Evolutionary conservation across 2,797 vertebrate species (phyloP), one percentile per base, ranked within the genome.

Genomic region (Sebastes baramenuke): DNA sequence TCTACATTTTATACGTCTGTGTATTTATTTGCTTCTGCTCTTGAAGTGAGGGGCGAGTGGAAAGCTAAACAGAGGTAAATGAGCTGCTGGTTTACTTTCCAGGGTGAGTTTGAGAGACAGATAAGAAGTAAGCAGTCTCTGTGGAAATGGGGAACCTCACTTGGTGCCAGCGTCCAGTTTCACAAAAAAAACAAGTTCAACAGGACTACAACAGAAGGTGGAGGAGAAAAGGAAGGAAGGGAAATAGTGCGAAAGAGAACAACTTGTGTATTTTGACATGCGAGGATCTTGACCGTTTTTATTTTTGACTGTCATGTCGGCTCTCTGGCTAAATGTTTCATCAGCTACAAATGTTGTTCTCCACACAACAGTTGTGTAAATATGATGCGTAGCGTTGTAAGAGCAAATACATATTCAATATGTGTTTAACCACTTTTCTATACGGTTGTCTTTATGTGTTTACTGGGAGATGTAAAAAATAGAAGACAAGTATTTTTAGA

Each of bases 141-240:
- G 88, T 95, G 95, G 96, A 95, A 96, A 96, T 92, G 58, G 76
- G 84, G 73, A 95, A 94, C 90, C 95, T 20, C 3, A 3, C 20
- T 2, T 25, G 13, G 34, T 30, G 55, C 60, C 27, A 0, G 16
- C 2, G 95, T 95, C 94, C 95, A 95, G 93, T 96, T 97, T 96
- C 94, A 69, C 11, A 93, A 91, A 96, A 96, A 95, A 95, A 95
- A 95, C 96, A 97, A 96, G 95, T 96, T 97, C 96, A 97, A 97
- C 96, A 97, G 92, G 93, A 96, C 94, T 82, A 96, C 69, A 85
- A 78, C 68, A 80, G 75, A 69, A 38, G 67, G 94, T 93, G 78
- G 54, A 56, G 66, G 10, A 34, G 30, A 94, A 59, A 72, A 24
- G 61, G 14, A 4, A 16, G 36, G 2, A 22, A 25, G 36, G 5